Conservation (phyloP, 2,888 invertebrate species). For the Cryptosula pallasiana region DNA sequence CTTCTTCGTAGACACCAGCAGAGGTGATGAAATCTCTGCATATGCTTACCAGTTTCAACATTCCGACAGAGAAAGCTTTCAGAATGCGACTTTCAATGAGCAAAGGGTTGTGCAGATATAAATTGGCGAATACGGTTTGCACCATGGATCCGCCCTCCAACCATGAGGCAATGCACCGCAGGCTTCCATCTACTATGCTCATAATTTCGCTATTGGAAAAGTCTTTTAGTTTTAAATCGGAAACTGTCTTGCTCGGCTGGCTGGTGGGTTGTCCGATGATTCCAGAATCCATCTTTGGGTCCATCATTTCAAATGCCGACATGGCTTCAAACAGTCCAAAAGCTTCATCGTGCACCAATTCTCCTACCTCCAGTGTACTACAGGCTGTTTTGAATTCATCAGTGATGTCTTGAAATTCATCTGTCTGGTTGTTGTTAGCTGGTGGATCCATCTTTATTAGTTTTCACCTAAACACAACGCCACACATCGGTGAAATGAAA, state of each 20-base stretch:
- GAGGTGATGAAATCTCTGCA: slow-evolving; percentile 67
- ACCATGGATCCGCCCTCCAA: slow-evolving; percentile 79
- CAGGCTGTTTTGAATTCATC: slow-evolving; percentile 43
- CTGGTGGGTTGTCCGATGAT: slow-evolving; percentile 77
- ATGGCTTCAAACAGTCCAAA: slow-evolving; percentile 84
- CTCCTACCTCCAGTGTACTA: slow-evolving; percentile 74
- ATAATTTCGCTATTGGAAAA: slow-evolving; percentile 75
- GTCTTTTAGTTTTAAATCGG: slow-evolving; percentile 56
- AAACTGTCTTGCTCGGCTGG: slow-evolving; percentile 63
- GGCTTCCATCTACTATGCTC: slow-evolving; percentile 87
- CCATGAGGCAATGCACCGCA: slow-evolving; percentile 91
- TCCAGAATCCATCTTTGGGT: slow-evolving; percentile 99
- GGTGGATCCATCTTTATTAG: background rate
- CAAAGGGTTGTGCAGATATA: slow-evolving; percentile 86
- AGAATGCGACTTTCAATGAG: slow-evolving; percentile 75
- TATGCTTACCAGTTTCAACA: slow-evolving; percentile 81
- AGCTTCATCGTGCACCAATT: slow-evolving; percentile 79
- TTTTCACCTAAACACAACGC: no score
- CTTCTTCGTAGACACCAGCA: slow-evolving; percentile 57
- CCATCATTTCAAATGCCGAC: slow-evolving; percentile 99
- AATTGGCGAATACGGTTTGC: slow-evolving; percentile 93
- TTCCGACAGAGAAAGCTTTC: slow-evolving; percentile 77
- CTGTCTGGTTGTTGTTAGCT: slow-evolving; percentile 26
- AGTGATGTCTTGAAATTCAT: slow-evolving; percentile 49
- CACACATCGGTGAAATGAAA: no score